Evolutionary conservation across 2,113 vertebrate genomes (phyloP).

Genomic region (Dicentrarchus labrax): DNA sequence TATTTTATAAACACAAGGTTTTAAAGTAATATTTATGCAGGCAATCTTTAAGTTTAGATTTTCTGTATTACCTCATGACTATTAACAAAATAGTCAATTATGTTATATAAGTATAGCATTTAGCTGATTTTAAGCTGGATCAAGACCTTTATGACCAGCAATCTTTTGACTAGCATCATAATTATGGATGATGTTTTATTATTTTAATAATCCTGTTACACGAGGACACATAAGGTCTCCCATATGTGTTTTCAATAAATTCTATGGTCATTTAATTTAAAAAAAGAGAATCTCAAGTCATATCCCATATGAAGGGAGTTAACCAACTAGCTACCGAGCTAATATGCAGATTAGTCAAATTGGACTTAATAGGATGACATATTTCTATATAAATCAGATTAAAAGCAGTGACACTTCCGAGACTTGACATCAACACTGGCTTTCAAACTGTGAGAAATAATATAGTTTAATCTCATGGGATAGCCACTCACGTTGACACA

Average conservation of each 20-base stretch:
- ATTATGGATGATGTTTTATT: constrained; percentile 64
- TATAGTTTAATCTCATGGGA: constrained; percentile 73
- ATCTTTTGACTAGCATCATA: constrained; percentile 62
- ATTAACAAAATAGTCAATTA: neutral
- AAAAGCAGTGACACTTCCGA: constrained; percentile 75
- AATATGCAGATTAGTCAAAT: constrained; percentile 80
- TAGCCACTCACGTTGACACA: constrained; percentile 73
- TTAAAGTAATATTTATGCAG: neutral
- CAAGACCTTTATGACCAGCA: constrained; percentile 55
- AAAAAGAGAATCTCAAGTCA: constrained; percentile 34
- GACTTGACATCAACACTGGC: constrained; percentile 71
- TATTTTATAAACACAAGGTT: constrained; percentile 5
- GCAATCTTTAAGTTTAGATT: constrained; percentile 11
- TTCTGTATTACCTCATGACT: neutral
- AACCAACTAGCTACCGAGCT: constrained; percentile 53
- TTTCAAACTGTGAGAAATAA: constrained; percentile 73
- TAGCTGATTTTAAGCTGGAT: constrained; percentile 57
- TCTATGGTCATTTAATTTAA: constrained; percentile 43
- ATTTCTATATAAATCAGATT: constrained; percentile 83
- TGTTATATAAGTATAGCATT: neutral
- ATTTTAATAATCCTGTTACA: constrained; percentile 81
- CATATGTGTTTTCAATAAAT: constrained; percentile 58
- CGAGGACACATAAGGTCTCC: constrained; percentile 69
- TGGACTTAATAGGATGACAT: constrained; percentile 77
- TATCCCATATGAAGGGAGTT: constrained; percentile 56